These are phyloP conservation scores for Trichechus manatus DNA, from an alignment of 2,113 vertebrate species.

Conservation along the genomic window DNA sequence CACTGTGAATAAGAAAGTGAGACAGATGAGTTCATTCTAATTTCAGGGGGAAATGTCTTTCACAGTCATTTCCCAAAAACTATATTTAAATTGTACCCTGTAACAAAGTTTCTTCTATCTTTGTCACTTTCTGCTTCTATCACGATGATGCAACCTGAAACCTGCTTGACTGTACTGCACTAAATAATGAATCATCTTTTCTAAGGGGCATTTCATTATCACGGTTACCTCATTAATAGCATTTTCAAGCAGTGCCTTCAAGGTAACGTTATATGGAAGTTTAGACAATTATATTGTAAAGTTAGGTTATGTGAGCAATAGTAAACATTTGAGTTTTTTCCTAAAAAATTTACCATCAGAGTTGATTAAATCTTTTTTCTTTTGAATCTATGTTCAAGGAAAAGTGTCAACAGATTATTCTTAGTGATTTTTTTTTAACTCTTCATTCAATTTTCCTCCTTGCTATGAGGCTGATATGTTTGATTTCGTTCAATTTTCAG, in stretches of 20 bases:
- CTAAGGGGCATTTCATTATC: conserved; percentile 40
- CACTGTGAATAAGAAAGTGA: conserved; percentile 26
- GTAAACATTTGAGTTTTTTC: neutral
- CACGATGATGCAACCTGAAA: conserved; percentile 58
- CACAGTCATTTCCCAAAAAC: conserved; percentile 55
- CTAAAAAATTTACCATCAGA: neutral
- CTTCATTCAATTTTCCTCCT: neutral
- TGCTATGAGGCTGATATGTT: neutral
- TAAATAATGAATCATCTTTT: conserved; percentile 65
- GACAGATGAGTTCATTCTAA: conserved; percentile 21
- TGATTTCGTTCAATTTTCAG: neutral
- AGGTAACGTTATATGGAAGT: conserved; percentile 53
- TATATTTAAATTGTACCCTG: conserved; percentile 62
- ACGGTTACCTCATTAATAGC: conserved; percentile 49
- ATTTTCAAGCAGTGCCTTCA: conserved; percentile 47
- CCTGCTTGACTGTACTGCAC: neutral
- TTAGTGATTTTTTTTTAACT: neutral
- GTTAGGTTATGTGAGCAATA: neutral
- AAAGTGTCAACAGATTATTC: neutral
- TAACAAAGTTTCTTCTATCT: conserved; percentile 56
- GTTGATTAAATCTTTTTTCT: neutral
- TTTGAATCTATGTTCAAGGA: neutral
- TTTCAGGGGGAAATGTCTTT: conserved; percentile 66
- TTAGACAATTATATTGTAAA: conserved; percentile 14
- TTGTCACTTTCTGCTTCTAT: conserved; percentile 66